Percentiles rank a stretch among this genome's conserved stretches.
These are phyloP conservation scores for Varanus komodoensis DNA, from an alignment of 2,113 vertebrate species.

Conservation along the genomic window DNA sequence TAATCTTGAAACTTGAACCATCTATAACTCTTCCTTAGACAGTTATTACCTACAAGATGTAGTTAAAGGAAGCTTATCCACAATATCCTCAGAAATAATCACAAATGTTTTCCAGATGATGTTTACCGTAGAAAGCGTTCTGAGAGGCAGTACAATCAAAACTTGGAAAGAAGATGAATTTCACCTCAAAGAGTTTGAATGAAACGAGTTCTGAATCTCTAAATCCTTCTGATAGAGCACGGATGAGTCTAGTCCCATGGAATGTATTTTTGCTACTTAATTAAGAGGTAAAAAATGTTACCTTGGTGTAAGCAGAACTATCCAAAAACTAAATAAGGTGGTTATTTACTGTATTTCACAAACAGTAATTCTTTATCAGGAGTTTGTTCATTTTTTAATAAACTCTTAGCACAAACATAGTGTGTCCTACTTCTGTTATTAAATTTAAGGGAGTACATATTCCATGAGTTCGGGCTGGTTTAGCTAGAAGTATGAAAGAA, in stretches of 20 bases:
- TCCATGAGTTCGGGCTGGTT: background rate
- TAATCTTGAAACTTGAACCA: background rate
- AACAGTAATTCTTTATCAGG: background rate
- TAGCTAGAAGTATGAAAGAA: background rate
- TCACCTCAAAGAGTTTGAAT: slow-evolving; percentile 50
- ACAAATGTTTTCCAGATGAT: slow-evolving; percentile 84
- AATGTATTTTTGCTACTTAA: background rate
- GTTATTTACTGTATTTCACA: background rate
- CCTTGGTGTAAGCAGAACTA: background rate
- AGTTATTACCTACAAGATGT: background rate
- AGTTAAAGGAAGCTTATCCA: background rate
- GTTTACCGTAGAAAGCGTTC: slow-evolving; percentile 95
- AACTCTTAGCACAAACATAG: background rate
- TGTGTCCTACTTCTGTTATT: background rate
- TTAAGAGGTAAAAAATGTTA: background rate
- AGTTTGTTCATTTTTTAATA: background rate
- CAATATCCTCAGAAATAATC: slow-evolving; percentile 41
- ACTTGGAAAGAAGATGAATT: slow-evolving; percentile 74
- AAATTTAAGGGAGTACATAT: background rate
- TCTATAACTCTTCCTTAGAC: background rate
- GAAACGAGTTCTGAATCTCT: slow-evolving; percentile 63
- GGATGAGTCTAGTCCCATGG: background rate
- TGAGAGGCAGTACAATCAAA: slow-evolving; percentile 85
- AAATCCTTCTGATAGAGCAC: background rate
- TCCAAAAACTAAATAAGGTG: background rate